phyloP scores from a whole-genome alignment of 1,140 invertebrate genomes.

The Saccostrea cuccullata region DNA sequence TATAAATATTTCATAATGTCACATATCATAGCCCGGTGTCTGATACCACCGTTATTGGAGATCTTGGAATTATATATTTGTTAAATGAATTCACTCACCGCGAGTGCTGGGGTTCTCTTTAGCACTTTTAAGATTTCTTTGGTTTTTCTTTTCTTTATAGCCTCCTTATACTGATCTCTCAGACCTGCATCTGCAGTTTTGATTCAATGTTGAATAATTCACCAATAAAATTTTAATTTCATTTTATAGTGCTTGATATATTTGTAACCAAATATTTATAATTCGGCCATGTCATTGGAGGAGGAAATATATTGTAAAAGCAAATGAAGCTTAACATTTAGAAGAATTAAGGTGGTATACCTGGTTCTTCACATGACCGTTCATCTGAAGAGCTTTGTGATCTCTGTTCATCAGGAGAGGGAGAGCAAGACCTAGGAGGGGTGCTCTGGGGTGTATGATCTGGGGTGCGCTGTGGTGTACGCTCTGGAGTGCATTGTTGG shows the following conservation, averaged over 20 bases:
- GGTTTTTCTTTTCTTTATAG: background rate
- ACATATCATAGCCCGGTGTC: conserved; percentile 26
- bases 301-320: too few relatives aligned
- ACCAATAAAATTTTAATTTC: background rate
- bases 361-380: background rate
- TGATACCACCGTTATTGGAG: conserved; percentile 42
- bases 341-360: too few relatives aligned
- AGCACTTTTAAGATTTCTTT: background rate
- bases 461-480: too few relatives aligned
- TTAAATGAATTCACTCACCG: background rate
- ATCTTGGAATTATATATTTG: conserved; percentile 30
- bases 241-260: background rate
- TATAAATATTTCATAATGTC: background rate
- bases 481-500: background rate
- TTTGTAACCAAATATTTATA: background rate
- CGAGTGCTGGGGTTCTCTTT: background rate
- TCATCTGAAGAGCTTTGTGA: background rate
- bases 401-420: background rate
- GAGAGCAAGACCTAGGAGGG: background rate
- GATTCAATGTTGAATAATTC: background rate
- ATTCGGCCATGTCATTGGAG: too few relatives aligned
- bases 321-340: too few relatives aligned
- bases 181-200: background rate
- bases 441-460: too few relatives aligned
- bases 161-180: background rate